Base-by-base conservation (phyloP, 2,797 vertebrate species). In the Semotilus atromaculatus region DNA sequence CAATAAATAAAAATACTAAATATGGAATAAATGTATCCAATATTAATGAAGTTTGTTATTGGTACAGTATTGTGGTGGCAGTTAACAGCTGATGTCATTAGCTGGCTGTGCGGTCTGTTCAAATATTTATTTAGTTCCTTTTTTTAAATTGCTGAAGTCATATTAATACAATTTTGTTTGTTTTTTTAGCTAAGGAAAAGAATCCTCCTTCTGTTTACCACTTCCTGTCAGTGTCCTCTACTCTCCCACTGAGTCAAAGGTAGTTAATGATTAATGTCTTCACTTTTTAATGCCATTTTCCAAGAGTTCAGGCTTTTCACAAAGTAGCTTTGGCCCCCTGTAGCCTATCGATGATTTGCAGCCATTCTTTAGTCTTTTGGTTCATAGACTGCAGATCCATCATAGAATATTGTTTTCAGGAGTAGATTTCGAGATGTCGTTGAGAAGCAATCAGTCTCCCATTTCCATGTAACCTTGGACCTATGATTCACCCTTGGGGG, bases 191-290 rank as follows among this genome's bases (percentile, higher is more conserved):
- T 58, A 82, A 38, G 66, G 23, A 38, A 21, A 78, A 86, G 62
- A 73, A 81, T 88, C 83, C 66, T 29, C 23, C 66, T 74, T 78
- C 16, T 31, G 51, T 86, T 78, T 60, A 31, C 66, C 66, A 34
- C 89, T 89, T 88, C 88, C 64, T 26, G 53, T 81, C 73, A 23
- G 72, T 66, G 85, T 86, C 87, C 80, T 90, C 86, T 40, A 67
- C 77, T 83, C 67, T 72, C 75, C 6, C 64, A 51, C 36, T 58
- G 53, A 67, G 80, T 91, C 91, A 87, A 60, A 21, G 76, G 83
- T 77, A 82, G 94, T 94, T 94, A 95, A 94, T 94, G 29, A 90
- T 88, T 94, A 90, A 92, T 90, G 85, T 84, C 2, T 81, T 51
- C 40, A 80, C 75, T 68, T 58, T 72, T 66, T 80, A 83, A 62